Evolutionary conservation across 2,888 invertebrate genomes (phyloP).

Genomic region (Lymantria monacha): DNA sequence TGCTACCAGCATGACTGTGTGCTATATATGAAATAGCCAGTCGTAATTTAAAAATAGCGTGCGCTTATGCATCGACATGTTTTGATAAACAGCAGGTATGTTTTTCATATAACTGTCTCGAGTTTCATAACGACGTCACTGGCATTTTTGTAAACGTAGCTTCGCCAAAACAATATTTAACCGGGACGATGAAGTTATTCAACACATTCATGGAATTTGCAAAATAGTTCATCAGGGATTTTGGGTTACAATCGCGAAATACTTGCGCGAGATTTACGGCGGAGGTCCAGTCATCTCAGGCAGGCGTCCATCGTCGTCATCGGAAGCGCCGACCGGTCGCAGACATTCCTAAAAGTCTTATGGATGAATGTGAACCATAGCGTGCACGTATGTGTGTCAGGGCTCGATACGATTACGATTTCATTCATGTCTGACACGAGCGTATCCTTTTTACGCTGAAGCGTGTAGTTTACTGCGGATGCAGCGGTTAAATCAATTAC

Average conservation of each 20-base stretch:
- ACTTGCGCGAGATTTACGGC: constrained; percentile 22
- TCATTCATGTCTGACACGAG: constrained; percentile 25
- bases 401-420: constrained; percentile 30
- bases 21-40: constrained; percentile 17
- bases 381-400: constrained; percentile 37
- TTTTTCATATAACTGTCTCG: constrained; percentile 21
- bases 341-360: constrained; percentile 65
- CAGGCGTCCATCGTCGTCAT: constrained; percentile 30
- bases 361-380: constrained; percentile 36
- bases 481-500: constrained; percentile 24
- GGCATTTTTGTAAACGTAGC: constrained; percentile 25
- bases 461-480: constrained; percentile 18
- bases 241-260: constrained; percentile 21
- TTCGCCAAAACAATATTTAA: constrained; percentile 23
- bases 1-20: constrained; percentile 38
- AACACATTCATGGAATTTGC: constrained; percentile 25
- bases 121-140: constrained; percentile 21
- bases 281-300: constrained; percentile 32
- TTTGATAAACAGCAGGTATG: constrained; percentile 28
- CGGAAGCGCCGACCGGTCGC: constrained; percentile 68
- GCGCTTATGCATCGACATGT: constrained; percentile 26
- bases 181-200: constrained; percentile 19
- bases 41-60: constrained; percentile 43
- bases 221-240: constrained; percentile 30
- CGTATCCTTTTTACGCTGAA: constrained; percentile 18